Percentiles rank a stretch among this genome's conserved stretches.
Evolutionary conservation across 2,888 invertebrate genomes (phyloP).

Genomic region (Opisthograptis luteolata): DNA sequence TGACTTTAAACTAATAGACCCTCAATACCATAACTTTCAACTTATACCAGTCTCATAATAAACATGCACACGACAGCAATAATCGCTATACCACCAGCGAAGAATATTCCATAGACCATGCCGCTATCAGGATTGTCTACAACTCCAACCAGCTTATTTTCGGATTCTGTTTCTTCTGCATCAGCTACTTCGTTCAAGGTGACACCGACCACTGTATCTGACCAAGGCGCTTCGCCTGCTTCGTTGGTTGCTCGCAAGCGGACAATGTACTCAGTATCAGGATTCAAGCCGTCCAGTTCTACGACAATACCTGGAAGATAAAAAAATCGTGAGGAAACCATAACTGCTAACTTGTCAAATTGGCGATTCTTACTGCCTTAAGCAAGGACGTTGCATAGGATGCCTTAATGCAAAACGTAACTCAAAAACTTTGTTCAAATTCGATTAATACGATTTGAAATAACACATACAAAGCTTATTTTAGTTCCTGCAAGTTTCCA

Average conservation of each 20-base stretch:
- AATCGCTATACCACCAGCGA: slow-evolving; percentile 59
- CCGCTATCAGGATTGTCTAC: slow-evolving; percentile 25
- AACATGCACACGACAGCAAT: slow-evolving; percentile 59
- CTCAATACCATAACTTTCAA: too few relatives aligned
- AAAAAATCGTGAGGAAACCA: too few relatives aligned
- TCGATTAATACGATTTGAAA: too few relatives aligned
- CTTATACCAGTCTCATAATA: slow-evolving; percentile 53
- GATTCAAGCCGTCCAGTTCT: slow-evolving; percentile 46
- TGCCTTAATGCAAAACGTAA: too few relatives aligned
- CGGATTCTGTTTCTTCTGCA: slow-evolving; percentile 24
- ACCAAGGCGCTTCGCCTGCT: slow-evolving; percentile 62
- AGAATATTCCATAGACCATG: slow-evolving; percentile 66
- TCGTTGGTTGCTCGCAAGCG: slow-evolving; percentile 57
- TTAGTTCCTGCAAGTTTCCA: too few relatives aligned
- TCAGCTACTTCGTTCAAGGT: slow-evolving; percentile 36
- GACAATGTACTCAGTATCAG: slow-evolving; percentile 59
- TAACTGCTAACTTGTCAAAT: too few relatives aligned
- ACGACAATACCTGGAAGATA: slow-evolving; percentile 44
- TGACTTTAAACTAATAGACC: too few relatives aligned
- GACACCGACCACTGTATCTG: slow-evolving; percentile 41
- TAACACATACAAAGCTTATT: too few relatives aligned
- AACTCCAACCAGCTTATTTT: slow-evolving; percentile 17
- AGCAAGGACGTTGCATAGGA: too few relatives aligned
- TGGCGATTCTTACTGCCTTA: too few relatives aligned
- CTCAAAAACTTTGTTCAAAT: too few relatives aligned